Conservation (phyloP, 2,888 invertebrate genomes). For the Andrena dorsata region DNA sequence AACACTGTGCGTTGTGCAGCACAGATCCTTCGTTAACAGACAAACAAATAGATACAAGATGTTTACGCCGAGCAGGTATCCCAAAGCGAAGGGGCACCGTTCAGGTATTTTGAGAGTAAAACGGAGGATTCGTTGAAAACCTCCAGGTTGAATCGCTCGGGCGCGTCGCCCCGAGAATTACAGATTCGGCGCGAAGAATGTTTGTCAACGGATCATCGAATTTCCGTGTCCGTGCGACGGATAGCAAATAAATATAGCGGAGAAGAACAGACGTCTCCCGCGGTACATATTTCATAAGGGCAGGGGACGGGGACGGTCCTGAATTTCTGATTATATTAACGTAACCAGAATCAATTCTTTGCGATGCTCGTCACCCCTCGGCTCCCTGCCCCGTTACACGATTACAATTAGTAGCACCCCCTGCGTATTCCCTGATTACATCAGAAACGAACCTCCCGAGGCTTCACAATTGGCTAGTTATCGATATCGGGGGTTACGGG, state of each 20-base stretch:
- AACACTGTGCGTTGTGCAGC: no score
- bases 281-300: slow-evolving; percentile 58
- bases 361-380: slow-evolving; percentile 63
- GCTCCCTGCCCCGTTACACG: slow-evolving; percentile 63
- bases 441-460: slow-evolving; percentile 64
- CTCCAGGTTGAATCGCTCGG: neutral
- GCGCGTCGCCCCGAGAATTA: neutral
- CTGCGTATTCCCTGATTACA: slow-evolving; percentile 68
- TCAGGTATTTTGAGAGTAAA: neutral
- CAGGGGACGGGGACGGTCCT: slow-evolving; percentile 18
- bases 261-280: slow-evolving; percentile 18
- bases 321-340: slow-evolving; percentile 68
- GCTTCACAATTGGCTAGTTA: slow-evolving; percentile 65
- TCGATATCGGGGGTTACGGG: slow-evolving; percentile 53
- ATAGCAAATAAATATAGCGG: slow-evolving; percentile 23
- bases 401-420: slow-evolving; percentile 71
- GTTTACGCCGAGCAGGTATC: no score
- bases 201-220: slow-evolving; percentile 2
- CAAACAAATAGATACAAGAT: no score
- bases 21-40: no score
- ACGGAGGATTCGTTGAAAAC: neutral
- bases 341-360: slow-evolving; percentile 68
- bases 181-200: neutral
- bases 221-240: slow-evolving; percentile 6
- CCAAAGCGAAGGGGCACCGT: no score